Percentiles rank a stretch among this genome's conserved stretches.
These are phyloP conservation scores for Endomychus coccineus DNA, from an alignment of 2,888 invertebrate species.

Conservation along the genomic window DNA sequence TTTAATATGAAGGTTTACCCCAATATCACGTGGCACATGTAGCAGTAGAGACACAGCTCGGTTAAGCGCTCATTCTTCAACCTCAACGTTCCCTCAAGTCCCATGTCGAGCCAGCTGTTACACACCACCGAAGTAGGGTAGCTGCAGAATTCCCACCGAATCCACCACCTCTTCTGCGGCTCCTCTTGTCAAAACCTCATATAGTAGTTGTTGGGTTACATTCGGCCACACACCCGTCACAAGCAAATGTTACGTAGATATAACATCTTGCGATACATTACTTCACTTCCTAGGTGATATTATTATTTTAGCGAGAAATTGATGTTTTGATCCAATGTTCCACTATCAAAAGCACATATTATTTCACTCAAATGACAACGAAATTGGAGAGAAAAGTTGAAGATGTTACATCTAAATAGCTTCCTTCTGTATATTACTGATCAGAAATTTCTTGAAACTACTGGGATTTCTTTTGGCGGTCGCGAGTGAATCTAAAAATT, in stretches of 20 bases:
- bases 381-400: too few relatives aligned
- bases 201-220: conserved; percentile 6
- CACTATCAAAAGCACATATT: too few relatives aligned
- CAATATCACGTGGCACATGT: background rate
- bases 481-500: too few relatives aligned
- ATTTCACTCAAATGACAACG: too few relatives aligned
- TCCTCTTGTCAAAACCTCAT: conserved; percentile 5
- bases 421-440: too few relatives aligned
- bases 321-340: too few relatives aligned
- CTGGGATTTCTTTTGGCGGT: too few relatives aligned
- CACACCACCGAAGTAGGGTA: conserved; percentile 18
- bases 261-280: background rate
- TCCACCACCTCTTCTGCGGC: conserved; percentile 3
- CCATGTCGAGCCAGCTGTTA: conserved; percentile 31
- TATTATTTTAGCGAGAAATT: too few relatives aligned
- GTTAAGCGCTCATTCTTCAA: conserved; percentile 9
- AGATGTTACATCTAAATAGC: too few relatives aligned
- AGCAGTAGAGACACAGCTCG: conserved; percentile 1
- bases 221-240: conserved; percentile 7
- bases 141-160: conserved; percentile 1
- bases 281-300: too few relatives aligned
- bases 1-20: conserved; percentile 26
- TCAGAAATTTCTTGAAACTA: too few relatives aligned
- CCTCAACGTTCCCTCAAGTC: conserved; percentile 30
- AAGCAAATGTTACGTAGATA: conserved; percentile 4